Evolutionary conservation across 1,140 invertebrate genomes (phyloP), one percentile per base, ranked within the genome.

Genomic region (Euwallacea similis): DNA sequence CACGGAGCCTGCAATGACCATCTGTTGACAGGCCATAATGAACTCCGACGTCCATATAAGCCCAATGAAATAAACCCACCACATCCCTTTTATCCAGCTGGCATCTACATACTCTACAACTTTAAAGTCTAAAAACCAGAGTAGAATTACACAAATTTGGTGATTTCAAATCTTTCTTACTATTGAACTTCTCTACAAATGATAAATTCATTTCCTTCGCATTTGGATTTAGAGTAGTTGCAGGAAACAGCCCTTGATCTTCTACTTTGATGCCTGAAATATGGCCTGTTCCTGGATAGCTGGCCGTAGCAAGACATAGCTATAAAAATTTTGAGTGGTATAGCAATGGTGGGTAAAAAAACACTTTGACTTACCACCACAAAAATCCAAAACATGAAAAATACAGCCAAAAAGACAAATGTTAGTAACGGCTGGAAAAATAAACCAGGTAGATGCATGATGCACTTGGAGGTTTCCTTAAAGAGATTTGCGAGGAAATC

Each of bases 11-110:
- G 94, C 91, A 68, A 96, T 89, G 6, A 94, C 91, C 88, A 97
- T 94, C 79, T 93, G 91, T 81, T 97, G 94, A 80, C 94, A 96
- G 42, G 91, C 92, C 73, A 95, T 88, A 73, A 96, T 95, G 79
- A 96, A 96, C 84, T 97, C 94, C 15, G 91, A 90, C 0, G 89
- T 89, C 95, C 94, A 97, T 65, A 97, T 87, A 0, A 96, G 83
- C 16, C 92, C 94, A 56, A 97, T 89, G 10, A 96, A 85, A 80
- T 95, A 94, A 68, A 95, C 87, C 93, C 93, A 96, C 90, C 94
- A 96, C 90, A 93, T 92, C 66, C 92, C 91, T 75, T 91, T 90
- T 13, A 96, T 88, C 86, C 91, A 92, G 47, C 86, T 85, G 11
- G 86, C 85, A 78, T 92, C 89, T 63, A 85, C 81, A 78, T 89